Evolutionary conservation across 2,888 invertebrate species (phyloP), one percentile per base, ranked within the genome.

Genomic region (Lymantria monacha): DNA sequence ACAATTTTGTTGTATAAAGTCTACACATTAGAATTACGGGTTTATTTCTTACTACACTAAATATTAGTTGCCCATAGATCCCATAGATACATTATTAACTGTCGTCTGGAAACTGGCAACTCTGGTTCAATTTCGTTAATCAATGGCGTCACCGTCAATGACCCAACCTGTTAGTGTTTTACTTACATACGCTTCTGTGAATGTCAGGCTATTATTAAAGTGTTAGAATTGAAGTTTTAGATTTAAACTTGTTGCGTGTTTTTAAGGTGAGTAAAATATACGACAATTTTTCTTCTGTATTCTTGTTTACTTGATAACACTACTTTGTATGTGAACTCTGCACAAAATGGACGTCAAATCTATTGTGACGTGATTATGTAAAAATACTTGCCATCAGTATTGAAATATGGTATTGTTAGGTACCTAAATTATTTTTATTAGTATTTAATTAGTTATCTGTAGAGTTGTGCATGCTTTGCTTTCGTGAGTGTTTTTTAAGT

Each of bases 261-360:
- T 53, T 42, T 40, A 66, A 74, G 81, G 84, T 84, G 72, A 82
- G 84, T 73, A 22, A 49, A 57, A 45, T 50, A 42, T 42, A 49
- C 42, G 42, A 48, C 43, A 46, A 46, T 49, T 48, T 10, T 12
- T 14, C 14, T 41, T 41, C 38, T 38, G 7, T 13, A 36, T 33
- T 10, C 22, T 15, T 49, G 45, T 44, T 42, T 46, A 50, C 50
- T 57, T 44, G 42, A 33, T 46, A 60, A 46, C 41, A 52, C 49
- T 55, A 57, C 62, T 70, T n/a, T 67, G 52, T 67, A 51, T 69
- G 76, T 65, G 59, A 60, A 72, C 70, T 73, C 72, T 66, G 71
- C 76, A 88, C 89, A 90, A 89, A 87, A 89, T 90, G 89, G 89
- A 88, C 88, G 89, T 87, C 89, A 81, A 74, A 71, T 74, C 73